phyloP scores from a whole-genome alignment of 2,888 invertebrate genomes.

The Brachypterus glaber region DNA sequence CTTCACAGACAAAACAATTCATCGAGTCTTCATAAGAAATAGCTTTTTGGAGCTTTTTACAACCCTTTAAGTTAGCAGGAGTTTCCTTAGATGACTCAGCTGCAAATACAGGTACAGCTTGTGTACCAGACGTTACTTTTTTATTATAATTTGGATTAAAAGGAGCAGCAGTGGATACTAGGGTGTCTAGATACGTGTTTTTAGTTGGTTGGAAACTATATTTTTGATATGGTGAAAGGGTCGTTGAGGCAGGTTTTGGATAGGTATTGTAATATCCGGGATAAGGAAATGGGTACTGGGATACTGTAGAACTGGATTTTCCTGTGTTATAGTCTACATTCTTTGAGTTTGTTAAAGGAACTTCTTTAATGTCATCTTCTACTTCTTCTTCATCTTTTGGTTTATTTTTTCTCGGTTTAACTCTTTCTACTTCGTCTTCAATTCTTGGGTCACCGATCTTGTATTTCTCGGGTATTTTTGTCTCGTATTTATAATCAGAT shows the following conservation, averaged over 20 bases:
- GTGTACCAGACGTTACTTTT: constrained; percentile 37
- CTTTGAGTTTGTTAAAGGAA: constrained; percentile 12
- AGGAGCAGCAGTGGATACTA: constrained; percentile 23
- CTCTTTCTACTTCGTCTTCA: neutral
- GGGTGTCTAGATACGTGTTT: constrained; percentile 23
- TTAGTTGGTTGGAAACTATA: constrained; percentile 34
- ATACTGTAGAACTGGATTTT: constrained; percentile 29
- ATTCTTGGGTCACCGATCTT: no score
- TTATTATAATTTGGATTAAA: constrained; percentile 36
- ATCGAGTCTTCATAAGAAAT: constrained; percentile 35
- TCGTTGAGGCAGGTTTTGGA: constrained; percentile 8
- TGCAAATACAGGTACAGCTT: constrained; percentile 16
- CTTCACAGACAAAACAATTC: constrained; percentile 48
- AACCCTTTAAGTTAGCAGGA: constrained; percentile 41
- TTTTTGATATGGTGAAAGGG: constrained; percentile 35
- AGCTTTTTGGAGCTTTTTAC: constrained; percentile 52
- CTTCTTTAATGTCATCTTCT: constrained; percentile 19
- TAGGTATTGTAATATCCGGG: constrained; percentile 16
- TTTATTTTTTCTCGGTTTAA: constrained; percentile 19
- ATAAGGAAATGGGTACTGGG: constrained; percentile 27
- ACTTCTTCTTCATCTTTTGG: constrained; percentile 17
- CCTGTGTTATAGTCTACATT: constrained; percentile 27
- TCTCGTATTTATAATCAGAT: constrained; percentile 1
- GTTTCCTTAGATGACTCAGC: constrained; percentile 25
- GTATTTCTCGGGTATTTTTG: no score